Evolutionary conservation across 2,113 vertebrate species (phyloP), one percentile per base, ranked within the genome.

Genomic region (Gallinago undulata): DNA sequence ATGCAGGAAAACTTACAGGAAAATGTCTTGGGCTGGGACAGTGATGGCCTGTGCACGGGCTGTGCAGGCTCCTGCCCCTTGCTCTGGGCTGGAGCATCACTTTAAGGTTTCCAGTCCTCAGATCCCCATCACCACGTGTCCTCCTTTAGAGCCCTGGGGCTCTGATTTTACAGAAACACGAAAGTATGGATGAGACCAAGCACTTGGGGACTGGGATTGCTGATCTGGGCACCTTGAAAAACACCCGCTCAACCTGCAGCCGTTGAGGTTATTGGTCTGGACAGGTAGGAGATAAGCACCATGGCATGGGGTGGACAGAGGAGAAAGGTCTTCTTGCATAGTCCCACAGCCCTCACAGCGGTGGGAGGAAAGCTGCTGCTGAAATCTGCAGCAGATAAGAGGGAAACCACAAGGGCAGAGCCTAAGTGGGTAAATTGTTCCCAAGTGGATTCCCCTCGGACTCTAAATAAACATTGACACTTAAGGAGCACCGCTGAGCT

Each of bases 341-440:
- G 39, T 28, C 9, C n/a, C 53, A 25, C 28, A 57, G 18, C 37
- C 33, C 68, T 45, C 0, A 0, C 41, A 47, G 53, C 9, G 1
- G 37, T 35, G 2, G 2, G 31, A 70, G 84, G 62, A 89, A 93
- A 96, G 47, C 91, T 74, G 87, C 74, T 84, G 62, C 79, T 77
- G 66, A 87, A 85, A 95, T 95, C 33, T 11, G 43, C 17, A 83
- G 45, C 77, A 85, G 95, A 90, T 91, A 95, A 86, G 88, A 93
- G 57, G 22, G 33, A 95, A 94, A 97, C 59, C 94, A 60, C 66
- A 91, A 80, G 81, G 69, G 51, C 82, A 68, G 82, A 72, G 86
- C 37, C 68, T 88, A 81, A 96, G 78, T 78, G 90, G 90, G 72
- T 76, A 39, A 95, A 96, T 86, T 83, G 96, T n/a, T 84, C 96